Evolutionary conservation across 2,113 vertebrate genomes (phyloP), one percentile per base, ranked within the genome.

Genomic region (Lasiurus cinereus): DNA sequence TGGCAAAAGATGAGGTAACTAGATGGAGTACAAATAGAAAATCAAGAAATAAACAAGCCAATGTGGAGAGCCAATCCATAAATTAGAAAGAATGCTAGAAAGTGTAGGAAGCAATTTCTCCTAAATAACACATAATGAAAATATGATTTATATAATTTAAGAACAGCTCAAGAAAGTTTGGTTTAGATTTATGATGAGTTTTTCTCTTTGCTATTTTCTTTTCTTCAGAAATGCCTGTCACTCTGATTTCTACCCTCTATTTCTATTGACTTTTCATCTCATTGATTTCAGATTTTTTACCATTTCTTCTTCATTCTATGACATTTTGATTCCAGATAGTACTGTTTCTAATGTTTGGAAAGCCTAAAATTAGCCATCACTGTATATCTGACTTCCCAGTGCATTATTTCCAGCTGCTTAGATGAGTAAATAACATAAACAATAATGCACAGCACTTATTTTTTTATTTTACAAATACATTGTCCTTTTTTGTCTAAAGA

Each of bases 81-180:
- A 74, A 70, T 46, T 13, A 73, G 72, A 91, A 83, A 13, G 3
- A 3, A 3, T 56, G 13, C 6, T 79, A 10, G 52, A 70, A 83
- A 90, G 22, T 77, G 4, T 69, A 84, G 80, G 43, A 9, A 29
- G 66, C 13, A 70, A 72, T 90, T 91, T 83, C 48, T 90, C 43
- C 69, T 21, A 73, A 8, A 64, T 79, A 79, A 94, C 83, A 87
- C 19, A 83, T 19, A 27, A 76, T 16, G 2, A 4, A 90, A 73
- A 36, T 66, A 43, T 50, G 8, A 31, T 69, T 94, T 43, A 69
- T 19, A 27, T 67, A 70, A 96, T 66, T 72, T 89, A 78, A 87
- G 12, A 72, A 43, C 39, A 86, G 43, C 24, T 73, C 24, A 80
- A 66, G 69, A 43, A 27, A 73, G 22, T 83, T 87, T 82, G 59